phyloP scores from a whole-genome alignment of 1,140 invertebrate species.

The Hyposmocoma kahamanoa region DNA sequence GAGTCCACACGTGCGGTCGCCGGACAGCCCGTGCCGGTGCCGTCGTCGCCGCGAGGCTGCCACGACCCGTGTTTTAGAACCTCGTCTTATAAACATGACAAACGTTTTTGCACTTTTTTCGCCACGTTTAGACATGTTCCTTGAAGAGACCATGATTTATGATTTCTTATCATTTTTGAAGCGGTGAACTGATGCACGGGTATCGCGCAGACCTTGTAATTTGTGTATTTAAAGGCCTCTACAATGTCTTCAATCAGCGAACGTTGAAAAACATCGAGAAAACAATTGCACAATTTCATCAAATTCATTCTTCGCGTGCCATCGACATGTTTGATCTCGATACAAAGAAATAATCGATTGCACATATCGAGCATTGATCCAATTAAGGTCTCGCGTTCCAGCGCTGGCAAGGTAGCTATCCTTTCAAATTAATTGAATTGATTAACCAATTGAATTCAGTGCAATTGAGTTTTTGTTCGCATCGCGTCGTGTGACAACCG shows the following conservation, averaged over 20 bases:
- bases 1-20: constrained; percentile 30
- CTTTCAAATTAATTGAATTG: constrained; percentile 18
- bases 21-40: constrained; percentile 28
- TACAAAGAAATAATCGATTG: constrained; percentile 13
- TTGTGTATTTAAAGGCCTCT: too few species aligned
- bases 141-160: too few species aligned
- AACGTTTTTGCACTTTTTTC: too few species aligned
- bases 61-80: too few species aligned
- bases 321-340: constrained; percentile 5
- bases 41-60: not conserved
- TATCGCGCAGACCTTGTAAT: too few species aligned
- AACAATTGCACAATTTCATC: too few species aligned
- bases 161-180: too few species aligned
- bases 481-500: not conserved
- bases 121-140: too few species aligned
- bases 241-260: too few species aligned
- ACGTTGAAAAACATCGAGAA: too few species aligned
- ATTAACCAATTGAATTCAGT: constrained; percentile 15
- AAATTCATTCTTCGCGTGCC: not conserved
- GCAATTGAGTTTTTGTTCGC: constrained; percentile 14
- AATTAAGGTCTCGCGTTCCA: constrained; percentile 8
- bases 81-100: too few species aligned
- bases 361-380: constrained; percentile 5
- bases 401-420: constrained; percentile 4
- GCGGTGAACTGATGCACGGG: too few species aligned